phyloP scores from a whole-genome alignment of 2,113 vertebrate genomes.

The Gnathonemus echidnorhynchus region DNA sequence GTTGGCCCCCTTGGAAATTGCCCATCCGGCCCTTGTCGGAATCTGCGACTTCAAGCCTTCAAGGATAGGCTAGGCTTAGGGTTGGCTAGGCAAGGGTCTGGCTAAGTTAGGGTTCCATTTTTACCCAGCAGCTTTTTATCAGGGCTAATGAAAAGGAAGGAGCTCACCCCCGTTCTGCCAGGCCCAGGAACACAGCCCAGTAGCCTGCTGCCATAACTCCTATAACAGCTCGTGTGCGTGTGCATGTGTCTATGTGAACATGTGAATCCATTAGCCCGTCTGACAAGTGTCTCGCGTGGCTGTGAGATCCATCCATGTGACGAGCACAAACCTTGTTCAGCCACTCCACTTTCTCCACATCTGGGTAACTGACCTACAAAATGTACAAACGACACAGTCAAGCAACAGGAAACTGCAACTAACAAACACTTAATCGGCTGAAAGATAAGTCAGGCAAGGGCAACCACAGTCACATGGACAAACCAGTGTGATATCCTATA shows the following conservation, averaged over 20 bases:
- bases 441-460: background rate
- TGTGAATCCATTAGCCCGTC: background rate
- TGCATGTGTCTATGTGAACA: background rate
- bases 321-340: constrained; percentile 75
- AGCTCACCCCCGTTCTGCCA: background rate
- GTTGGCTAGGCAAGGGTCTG: background rate
- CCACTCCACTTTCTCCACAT: constrained; percentile 88
- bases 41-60: background rate
- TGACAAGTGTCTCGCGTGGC: background rate
- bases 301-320: background rate
- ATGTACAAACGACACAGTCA: background rate
- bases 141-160: background rate
- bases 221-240: background rate
- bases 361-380: constrained; percentile 78
- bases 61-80: background rate
- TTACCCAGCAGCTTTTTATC: background rate
- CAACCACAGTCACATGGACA: background rate
- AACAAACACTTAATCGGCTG: background rate
- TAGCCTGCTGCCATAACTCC: background rate
- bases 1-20: background rate
- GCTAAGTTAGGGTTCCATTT: background rate
- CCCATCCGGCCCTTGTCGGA: background rate
- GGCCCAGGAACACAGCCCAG: background rate
- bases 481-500: background rate
- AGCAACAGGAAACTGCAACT: background rate